Percentiles rank a stretch among this genome's conserved stretches.
These are phyloP conservation scores for Pseudonaja textilis DNA, from an alignment of 2,113 vertebrate species.

Conservation along the genomic window DNA sequence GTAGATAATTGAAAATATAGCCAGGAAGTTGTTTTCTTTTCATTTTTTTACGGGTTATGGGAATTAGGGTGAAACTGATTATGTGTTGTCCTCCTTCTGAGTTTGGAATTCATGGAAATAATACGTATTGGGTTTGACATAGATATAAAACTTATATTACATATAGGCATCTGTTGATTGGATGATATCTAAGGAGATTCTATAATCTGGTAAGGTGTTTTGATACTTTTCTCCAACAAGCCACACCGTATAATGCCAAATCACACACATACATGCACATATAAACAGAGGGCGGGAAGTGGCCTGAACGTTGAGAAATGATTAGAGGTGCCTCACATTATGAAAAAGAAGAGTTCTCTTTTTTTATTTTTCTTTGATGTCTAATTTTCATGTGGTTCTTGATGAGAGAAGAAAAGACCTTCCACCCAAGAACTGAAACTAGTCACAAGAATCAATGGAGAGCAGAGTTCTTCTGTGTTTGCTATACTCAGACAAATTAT, in stretches of 20 bases:
- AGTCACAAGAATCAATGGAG: neutral
- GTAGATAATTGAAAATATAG: neutral
- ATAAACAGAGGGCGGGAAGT: no score
- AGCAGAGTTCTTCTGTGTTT: neutral
- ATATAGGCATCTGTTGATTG: neutral
- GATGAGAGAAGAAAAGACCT: neutral
- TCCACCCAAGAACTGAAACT: neutral
- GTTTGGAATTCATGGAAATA: neutral
- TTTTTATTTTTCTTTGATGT: neutral
- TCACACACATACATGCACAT: neutral
- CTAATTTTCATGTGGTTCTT: neutral
- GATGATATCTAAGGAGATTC: neutral
- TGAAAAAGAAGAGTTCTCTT: neutral
- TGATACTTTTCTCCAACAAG: no score
- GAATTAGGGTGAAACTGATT: neutral
- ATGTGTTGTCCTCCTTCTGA: neutral
- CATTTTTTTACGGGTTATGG: neutral
- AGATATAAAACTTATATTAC: neutral
- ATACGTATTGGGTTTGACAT: neutral
- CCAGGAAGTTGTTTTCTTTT: neutral
- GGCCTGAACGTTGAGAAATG: neutral
- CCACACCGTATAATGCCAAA: neutral
- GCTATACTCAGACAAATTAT: neutral
- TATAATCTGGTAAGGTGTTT: neutral
- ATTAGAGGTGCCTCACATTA: neutral